Conservation (phyloP, 2,888 invertebrate genomes). For the Ophraella communa region DNA sequence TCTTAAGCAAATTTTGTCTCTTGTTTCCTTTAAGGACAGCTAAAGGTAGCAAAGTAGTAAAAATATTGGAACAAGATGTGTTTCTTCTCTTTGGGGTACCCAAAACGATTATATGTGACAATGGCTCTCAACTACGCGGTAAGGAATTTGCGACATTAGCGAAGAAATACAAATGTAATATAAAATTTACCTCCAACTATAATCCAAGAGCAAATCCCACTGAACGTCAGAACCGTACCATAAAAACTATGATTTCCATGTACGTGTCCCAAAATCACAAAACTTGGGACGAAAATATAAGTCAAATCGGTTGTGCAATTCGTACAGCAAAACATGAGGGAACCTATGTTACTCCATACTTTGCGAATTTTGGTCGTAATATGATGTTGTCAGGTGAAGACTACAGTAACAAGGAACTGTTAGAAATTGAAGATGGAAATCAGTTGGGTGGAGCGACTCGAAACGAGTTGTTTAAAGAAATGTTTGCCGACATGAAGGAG, state of each 20-base stretch:
- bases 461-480: too few relatives aligned
- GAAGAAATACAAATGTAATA: slow-evolving; percentile 10
- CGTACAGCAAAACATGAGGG: slow-evolving; percentile 1
- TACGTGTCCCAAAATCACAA: slow-evolving; percentile 3
- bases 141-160: slow-evolving; percentile 1
- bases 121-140: background rate
- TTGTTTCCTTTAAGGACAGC: slow-evolving; percentile 13
- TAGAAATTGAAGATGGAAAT: too few relatives aligned
- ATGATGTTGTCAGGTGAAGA: too few relatives aligned
- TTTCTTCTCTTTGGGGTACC: slow-evolving; percentile 23
- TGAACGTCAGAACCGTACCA: slow-evolving; percentile 8
- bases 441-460: too few relatives aligned
- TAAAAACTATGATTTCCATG: slow-evolving; percentile 6
- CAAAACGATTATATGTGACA: slow-evolving; percentile 13
- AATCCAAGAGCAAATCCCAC: slow-evolving; percentile 23
- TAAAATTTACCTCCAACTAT: slow-evolving; percentile 18
- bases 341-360: slow-evolving; percentile 4
- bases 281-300: slow-evolving; percentile 5
- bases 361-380: too few relatives aligned
- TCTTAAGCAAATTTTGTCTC: slow-evolving; percentile 16
- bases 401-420: too few relatives aligned
- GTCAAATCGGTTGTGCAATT: too few relatives aligned
- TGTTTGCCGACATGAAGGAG: too few relatives aligned
- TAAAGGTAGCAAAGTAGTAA: background rate
- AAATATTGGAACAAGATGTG: slow-evolving; percentile 7